Evolutionary conservation across 1,140 invertebrate genomes (phyloP).

Genomic region (Drosophila watanabei): DNA sequence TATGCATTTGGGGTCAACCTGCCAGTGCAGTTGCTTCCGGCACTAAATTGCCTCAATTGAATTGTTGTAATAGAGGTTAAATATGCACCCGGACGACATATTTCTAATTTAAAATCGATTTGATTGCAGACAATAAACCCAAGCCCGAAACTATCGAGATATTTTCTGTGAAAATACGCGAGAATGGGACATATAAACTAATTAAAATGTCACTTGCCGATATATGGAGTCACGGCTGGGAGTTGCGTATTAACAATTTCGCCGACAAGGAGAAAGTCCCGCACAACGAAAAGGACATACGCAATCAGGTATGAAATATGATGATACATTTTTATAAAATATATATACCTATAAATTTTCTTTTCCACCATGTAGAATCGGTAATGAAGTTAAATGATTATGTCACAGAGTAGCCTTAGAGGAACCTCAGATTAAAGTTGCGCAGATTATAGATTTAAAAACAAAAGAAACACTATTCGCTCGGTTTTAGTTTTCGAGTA

Average conservation of each 20-base stretch:
- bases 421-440: background rate
- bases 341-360: background rate
- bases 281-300: slow-evolving; percentile 89
- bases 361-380: slow-evolving; percentile 2
- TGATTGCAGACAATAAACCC: slow-evolving; percentile 89
- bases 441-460: no score
- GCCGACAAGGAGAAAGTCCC: slow-evolving; percentile 89
- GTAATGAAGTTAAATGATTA: slow-evolving; percentile 1
- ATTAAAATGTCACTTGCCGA: slow-evolving; percentile 87
- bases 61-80: slow-evolving; percentile 23
- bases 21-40: slow-evolving; percentile 1
- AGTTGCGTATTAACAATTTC: slow-evolving; percentile 90
- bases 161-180: slow-evolving; percentile 88
- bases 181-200: slow-evolving; percentile 87
- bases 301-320: slow-evolving; percentile 87
- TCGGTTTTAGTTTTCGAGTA: no score
- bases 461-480: no score
- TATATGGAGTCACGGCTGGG: slow-evolving; percentile 89
- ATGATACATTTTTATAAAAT: no score
- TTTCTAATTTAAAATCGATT: slow-evolving; percentile 2
- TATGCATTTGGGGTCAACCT: slow-evolving; percentile 11
- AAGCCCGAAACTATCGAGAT: slow-evolving; percentile 89
- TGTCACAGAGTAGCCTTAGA: background rate
- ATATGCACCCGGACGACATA: slow-evolving; percentile 13
- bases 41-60: slow-evolving; percentile 39